Conservation (phyloP, 2,797 vertebrate species). For the Xenops minutus region DNA sequence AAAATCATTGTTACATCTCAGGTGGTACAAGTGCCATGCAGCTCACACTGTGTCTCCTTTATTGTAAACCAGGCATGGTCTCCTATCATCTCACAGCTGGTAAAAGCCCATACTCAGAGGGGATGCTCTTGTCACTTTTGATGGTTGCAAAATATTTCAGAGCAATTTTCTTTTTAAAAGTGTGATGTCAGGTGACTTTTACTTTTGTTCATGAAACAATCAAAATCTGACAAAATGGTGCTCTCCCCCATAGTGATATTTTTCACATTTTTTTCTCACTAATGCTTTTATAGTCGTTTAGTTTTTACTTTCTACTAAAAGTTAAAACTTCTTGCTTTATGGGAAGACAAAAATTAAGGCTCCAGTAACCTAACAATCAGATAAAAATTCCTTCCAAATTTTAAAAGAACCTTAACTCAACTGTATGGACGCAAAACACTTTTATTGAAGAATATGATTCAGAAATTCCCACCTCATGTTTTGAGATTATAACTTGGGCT, state of each 20-base stretch:
- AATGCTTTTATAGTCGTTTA: not conserved
- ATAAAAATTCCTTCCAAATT: not conserved
- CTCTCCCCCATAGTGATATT: not conserved
- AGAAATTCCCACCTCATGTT: not conserved
- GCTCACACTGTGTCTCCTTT: not conserved
- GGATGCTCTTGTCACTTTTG: not conserved
- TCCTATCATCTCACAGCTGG: not conserved
- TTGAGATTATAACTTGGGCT: not conserved
- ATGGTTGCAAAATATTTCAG: not conserved
- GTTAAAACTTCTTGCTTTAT: not conserved
- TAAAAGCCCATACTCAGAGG: not conserved
- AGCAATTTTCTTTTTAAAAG: not conserved
- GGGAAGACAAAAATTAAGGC: not conserved
- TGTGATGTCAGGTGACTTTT: not conserved
- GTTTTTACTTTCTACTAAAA: not conserved
- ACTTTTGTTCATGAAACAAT: not conserved
- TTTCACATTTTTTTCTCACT: not conserved
- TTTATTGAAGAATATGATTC: not conserved
- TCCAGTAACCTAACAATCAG: not conserved
- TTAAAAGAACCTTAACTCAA: not conserved
- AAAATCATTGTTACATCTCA: not conserved
- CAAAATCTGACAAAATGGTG: not conserved
- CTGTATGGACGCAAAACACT: not conserved
- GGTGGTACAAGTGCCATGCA: not conserved
- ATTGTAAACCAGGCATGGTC: not conserved